These are phyloP conservation scores for Cerastis leucographa DNA, from an alignment of 2,888 invertebrate species.

Conservation along the genomic window DNA sequence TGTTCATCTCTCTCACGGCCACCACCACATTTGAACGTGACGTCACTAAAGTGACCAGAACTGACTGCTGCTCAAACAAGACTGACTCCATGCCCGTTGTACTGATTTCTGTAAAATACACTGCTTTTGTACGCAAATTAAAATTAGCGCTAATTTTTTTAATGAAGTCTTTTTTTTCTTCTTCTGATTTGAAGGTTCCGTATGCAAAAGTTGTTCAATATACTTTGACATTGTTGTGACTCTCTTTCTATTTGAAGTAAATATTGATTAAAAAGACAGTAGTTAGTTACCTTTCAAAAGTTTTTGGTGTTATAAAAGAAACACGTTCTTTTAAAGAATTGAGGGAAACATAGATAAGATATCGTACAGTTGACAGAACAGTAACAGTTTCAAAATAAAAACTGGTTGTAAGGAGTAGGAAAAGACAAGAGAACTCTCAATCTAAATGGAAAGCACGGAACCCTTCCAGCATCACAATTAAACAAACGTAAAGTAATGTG, in stretches of 20 bases:
- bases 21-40: constrained; percentile 78
- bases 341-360: not conserved
- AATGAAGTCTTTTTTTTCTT: constrained; percentile 1
- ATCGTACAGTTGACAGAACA: not conserved
- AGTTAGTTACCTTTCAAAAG: not conserved
- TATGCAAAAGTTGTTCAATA: not conserved
- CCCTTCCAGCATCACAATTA: not conserved
- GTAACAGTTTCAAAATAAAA: not conserved
- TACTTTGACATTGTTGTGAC: not conserved
- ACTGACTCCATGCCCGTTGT: constrained; percentile 51
- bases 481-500: not conserved
- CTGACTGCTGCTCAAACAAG: constrained; percentile 37
- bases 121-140: constrained; percentile 52
- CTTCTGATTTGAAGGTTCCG: not conserved
- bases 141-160: constrained; percentile 61
- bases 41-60: constrained; percentile 14
- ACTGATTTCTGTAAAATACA: constrained; percentile 38
- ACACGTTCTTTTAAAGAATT: not conserved
- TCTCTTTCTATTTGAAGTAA: not conserved
- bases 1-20: constrained; percentile 85
- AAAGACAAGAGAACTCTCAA: not conserved
- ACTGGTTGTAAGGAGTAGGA: not conserved
- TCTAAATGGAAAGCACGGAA: not conserved
- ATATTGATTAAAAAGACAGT: not conserved
- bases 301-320: not conserved